These are phyloP conservation scores for Balanococcus diminutus DNA, from an alignment of 2,888 invertebrate species.

Conservation along the genomic window DNA sequence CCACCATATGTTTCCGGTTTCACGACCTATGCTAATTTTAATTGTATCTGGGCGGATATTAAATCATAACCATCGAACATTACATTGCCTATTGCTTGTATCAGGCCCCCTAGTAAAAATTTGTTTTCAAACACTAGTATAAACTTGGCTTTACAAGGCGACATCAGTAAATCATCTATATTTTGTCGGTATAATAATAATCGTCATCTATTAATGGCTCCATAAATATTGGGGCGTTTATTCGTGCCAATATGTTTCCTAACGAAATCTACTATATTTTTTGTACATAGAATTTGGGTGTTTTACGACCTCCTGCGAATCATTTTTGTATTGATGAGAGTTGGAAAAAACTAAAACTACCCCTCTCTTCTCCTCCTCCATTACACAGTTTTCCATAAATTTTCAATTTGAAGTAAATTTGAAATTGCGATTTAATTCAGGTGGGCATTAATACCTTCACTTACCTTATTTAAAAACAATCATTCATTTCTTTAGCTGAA, in stretches of 20 bases:
- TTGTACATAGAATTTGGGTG: neutral
- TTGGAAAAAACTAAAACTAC: too few relatives aligned
- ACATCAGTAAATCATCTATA: neutral
- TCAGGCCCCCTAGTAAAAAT: neutral
- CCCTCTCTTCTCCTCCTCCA: too few relatives aligned
- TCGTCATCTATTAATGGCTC: constrained; percentile 6
- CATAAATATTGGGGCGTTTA: neutral
- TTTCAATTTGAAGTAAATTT: too few relatives aligned
- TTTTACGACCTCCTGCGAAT: neutral
- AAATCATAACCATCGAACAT: neutral
- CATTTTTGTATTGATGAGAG: neutral
- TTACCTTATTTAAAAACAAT: too few relatives aligned
- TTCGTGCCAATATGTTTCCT: neutral
- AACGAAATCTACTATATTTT: neutral
- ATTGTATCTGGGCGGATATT: neutral
- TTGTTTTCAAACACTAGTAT: neutral
- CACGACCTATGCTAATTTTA: neutral
- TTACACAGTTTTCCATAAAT: too few relatives aligned
- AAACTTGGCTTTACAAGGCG: neutral
- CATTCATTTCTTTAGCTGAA: too few relatives aligned
- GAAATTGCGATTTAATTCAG: too few relatives aligned
- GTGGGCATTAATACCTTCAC: too few relatives aligned
- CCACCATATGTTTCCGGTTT: neutral
- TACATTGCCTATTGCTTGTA: neutral
- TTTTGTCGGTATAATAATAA: constrained; percentile 1